These are phyloP conservation scores for Meiosimyza platycephala DNA, from an alignment of 2,888 invertebrate species.

Conservation along the genomic window DNA sequence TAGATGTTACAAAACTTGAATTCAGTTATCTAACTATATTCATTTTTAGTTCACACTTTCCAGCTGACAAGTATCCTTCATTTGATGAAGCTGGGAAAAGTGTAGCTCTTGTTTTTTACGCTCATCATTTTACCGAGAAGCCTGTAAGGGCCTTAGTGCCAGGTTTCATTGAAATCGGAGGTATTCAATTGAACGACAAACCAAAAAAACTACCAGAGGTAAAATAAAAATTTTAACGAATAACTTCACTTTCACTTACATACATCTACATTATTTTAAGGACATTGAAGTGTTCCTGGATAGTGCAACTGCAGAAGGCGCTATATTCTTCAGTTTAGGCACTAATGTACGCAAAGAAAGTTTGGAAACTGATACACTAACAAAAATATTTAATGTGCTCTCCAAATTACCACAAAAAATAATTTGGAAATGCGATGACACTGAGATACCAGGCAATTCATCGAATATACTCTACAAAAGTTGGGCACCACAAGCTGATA, in stretches of 20 bases:
- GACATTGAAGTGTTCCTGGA: constrained; percentile 59
- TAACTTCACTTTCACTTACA: background rate
- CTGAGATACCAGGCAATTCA: constrained; percentile 53
- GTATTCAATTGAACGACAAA: constrained; percentile 58
- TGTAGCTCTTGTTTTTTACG: constrained; percentile 56
- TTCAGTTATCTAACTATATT: background rate
- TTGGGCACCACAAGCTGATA: constrained; percentile 76
- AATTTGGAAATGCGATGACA: constrained; percentile 73
- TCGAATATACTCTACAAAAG: constrained; percentile 65
- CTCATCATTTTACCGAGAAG: constrained; percentile 59
- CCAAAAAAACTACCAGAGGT: constrained; percentile 49
- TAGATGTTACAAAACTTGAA: background rate
- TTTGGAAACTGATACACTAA: constrained; percentile 68
- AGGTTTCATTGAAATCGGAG: constrained; percentile 59
- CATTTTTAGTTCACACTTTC: constrained; percentile 46
- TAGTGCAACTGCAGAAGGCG: constrained; percentile 62
- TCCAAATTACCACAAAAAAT: constrained; percentile 71
- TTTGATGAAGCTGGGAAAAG: constrained; percentile 51
- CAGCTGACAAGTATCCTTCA: constrained; percentile 48
- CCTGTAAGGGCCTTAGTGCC: constrained; percentile 58
- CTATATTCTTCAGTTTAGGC: constrained; percentile 67
- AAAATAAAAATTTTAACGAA: constrained; percentile 6
- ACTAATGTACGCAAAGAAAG: constrained; percentile 58
- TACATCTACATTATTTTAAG: constrained; percentile 42
- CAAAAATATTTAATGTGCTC: constrained; percentile 71